Evolutionary conservation across 1,140 invertebrate genomes (phyloP).

Genomic region (Cyphomyrmex costatus): DNA sequence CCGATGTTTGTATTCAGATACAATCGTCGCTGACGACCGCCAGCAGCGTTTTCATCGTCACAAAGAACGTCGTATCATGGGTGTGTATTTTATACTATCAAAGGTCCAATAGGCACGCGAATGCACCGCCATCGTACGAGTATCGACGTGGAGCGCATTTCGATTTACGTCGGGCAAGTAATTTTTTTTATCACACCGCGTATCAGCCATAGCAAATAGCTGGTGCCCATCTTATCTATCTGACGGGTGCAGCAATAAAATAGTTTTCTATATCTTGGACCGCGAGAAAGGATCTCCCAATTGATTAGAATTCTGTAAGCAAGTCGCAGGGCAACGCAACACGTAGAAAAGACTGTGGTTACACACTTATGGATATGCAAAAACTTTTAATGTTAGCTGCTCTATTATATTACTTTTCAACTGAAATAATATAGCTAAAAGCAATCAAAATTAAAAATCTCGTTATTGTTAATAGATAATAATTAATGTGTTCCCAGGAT

Average conservation of each 20-base stretch:
- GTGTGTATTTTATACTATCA: constrained; percentile 40
- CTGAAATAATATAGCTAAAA: no score
- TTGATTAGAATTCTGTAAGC: constrained; percentile 43
- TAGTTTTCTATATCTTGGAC: background rate
- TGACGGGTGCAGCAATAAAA: constrained; percentile 41
- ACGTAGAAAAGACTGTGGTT: no score
- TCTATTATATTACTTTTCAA: no score
- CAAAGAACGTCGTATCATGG: constrained; percentile 42
- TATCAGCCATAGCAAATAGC: constrained; percentile 16
- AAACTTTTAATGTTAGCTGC: no score
- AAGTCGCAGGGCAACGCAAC: background rate
- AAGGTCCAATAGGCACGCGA: constrained; percentile 43
- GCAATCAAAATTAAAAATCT: no score
- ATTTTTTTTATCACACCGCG: constrained; percentile 53
- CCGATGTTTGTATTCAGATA: constrained; percentile 50
- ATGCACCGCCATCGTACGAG: background rate
- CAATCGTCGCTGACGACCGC: constrained; percentile 36
- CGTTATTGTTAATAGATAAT: no score
- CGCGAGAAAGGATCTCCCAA: constrained; percentile 2
- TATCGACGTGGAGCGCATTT: constrained; percentile 43
- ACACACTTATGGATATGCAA: no score
- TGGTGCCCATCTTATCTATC: constrained; percentile 28
- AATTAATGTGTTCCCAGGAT: no score
- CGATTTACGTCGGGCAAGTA: constrained; percentile 49
- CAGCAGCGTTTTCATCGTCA: constrained; percentile 24